Evolutionary conservation across 2,113 vertebrate genomes (phyloP), one percentile per base, ranked within the genome.

Genomic region (Myotis lucifugus): DNA sequence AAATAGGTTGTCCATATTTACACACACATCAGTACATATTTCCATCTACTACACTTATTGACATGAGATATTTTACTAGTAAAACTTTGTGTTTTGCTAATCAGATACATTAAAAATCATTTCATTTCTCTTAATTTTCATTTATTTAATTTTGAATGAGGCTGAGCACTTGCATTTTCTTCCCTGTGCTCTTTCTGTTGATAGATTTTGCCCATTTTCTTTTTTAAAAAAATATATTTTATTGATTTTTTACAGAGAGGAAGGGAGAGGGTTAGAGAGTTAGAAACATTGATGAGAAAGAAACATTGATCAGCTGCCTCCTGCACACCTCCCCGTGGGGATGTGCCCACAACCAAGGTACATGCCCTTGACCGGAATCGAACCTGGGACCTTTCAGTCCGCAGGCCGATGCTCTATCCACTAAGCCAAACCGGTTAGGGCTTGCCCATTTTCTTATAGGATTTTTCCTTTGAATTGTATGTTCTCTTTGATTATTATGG

Each of bases 381-480:
- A 37, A 37, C 37, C 37, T 37, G 37, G 37, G 37, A 37, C 37
- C 37, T 37, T 37, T 37, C 37, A 37, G 37, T 37, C 37, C 4
- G 37, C 37, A 37, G 37, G 37, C 37, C 37, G 37, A 37, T 3
- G 37, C 37, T 37, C 37, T 37, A 37, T 37, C 37, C 37, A 37
- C 37, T 37, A 37, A 37, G 37, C 37, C 37, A 37, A 37, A 37
- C 37, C 37, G 37, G 37, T 37, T 37, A 37, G 37, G 37, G 37
- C 37, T 85, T 93, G 11, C 9, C 29, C 34, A 70, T 66, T 94
- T 93, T 93, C 21, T 64, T 56, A 73, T 18, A 95, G 12, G 3
- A 54, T 14, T 93, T 93, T 93, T 76, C 18, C 72, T 90, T 92
- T 61, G 72, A 37, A 78, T 83, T 93, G 8, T 66, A 37, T n/a